A percentile compares a stretch with the other conserved stretches of the same genome.
phyloP scores from a whole-genome alignment of 1,140 invertebrate genomes.

The Formica selysi region DNA sequence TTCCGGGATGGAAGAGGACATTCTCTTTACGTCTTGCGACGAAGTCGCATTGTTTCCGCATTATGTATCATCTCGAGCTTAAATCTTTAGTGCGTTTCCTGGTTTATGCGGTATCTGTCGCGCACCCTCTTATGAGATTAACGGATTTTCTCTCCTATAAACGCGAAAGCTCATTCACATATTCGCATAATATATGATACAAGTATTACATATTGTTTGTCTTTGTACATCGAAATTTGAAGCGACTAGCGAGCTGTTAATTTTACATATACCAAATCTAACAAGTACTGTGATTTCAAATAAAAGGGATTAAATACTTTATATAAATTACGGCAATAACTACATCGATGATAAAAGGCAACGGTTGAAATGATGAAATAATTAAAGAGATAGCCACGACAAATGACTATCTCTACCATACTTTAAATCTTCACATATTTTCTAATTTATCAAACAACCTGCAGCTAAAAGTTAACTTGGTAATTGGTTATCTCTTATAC shows the following conservation, averaged over 20 bases:
- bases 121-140: slow-evolving; percentile 10
- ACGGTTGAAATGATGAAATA: no score
- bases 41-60: slow-evolving; percentile 23
- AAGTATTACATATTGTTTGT: slow-evolving; percentile 7
- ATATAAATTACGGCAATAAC: no score
- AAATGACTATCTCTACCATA: background rate
- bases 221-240: background rate
- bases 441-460: slow-evolving; percentile 3
- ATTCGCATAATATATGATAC: background rate
- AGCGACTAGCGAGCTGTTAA: background rate
- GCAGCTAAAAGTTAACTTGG: background rate
- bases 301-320: no score
- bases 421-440: background rate
- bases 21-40: slow-evolving; percentile 1
- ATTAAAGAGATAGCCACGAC: no score
- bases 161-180: background rate
- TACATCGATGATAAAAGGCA: no score
- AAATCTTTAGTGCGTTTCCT: slow-evolving; percentile 36
- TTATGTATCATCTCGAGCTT: slow-evolving; percentile 30
- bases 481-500: background rate
- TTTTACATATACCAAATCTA: background rate
- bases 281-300: background rate
- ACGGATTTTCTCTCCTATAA: background rate
- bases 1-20: background rate
- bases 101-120: slow-evolving; percentile 8